Base-by-base conservation (phyloP, 2,888 invertebrate genomes). In the Urechis unicinctus region DNA sequence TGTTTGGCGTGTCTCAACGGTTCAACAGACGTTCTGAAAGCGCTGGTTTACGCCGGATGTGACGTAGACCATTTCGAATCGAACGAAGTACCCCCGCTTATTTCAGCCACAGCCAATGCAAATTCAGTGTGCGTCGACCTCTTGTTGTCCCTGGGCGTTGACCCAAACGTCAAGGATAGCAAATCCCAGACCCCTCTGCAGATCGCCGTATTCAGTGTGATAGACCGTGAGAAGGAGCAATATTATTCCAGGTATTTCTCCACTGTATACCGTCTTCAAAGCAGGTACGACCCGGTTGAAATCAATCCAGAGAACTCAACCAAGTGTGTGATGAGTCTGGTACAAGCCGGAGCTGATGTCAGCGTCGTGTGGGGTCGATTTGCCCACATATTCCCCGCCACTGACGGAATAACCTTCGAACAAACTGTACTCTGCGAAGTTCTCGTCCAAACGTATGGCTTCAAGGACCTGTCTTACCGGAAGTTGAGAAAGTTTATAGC, bases 181-280 rank as follows among this genome's bases (percentile, higher is more conserved):
- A 44, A 48, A 25, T 57, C 57, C 9, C 54, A 57, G 28, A 57
- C 57, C 13, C 48, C 59, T 6, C 59, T 62, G 5, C 53, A 55
- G 26, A 31, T 61, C 4, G 55, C 62, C 24, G 55, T 55, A 2
- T 47, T 59, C 47, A 41, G 44, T 2, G 56, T 61, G 6, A 57
- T 48, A 2, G 62, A 62, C 26, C 36, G 46, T 1, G 56, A 50
- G 13, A 53, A 54, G 21, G 52, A 52, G 29, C 30, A 43, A 1
- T 62, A 47, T 54, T 62, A 57, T 51, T 25, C 44, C 22, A 57
- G 53, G 43, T 62, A 62, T 49, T 62, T 62, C 54, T 61, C 62
- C 41, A 62, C 61, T 46, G 51, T 62, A 13, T 62, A 62, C 56
- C 43, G 62, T 5, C 42, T 29, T 45, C 59, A 50, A 46, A 47